Conservation (phyloP, 2,797 vertebrate genomes). For the Myiotriccus ornatus region DNA sequence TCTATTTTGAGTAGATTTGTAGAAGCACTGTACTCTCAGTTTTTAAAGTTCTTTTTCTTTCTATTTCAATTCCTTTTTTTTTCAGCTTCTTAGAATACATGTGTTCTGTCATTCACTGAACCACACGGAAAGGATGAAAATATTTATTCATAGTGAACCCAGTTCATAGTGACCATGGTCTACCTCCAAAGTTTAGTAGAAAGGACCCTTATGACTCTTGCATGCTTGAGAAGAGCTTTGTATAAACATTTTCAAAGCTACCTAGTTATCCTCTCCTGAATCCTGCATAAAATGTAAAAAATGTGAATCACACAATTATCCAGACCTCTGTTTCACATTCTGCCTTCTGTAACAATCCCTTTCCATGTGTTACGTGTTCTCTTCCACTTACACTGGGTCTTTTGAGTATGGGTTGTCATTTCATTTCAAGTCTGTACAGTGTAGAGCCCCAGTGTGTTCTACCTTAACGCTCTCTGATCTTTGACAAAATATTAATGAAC, state of each 20-base stretch:
- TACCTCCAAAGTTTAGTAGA: neutral
- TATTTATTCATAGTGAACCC: neutral
- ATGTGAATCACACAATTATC: neutral
- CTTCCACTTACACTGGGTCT: neutral
- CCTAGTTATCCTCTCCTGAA: neutral
- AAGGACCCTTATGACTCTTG: neutral
- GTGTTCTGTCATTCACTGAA: neutral
- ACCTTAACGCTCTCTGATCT: neutral
- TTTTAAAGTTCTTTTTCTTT: neutral
- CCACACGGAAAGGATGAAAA: neutral
- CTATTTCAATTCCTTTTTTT: neutral
- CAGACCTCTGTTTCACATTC: neutral
- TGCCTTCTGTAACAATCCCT: neutral
- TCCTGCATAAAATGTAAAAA: neutral
- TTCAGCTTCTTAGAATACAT: neutral
- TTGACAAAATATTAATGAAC: neutral
- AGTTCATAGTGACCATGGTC: neutral
- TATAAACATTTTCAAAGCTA: neutral
- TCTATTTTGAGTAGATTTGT: neutral
- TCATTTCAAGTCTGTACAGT: neutral
- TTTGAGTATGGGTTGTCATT: neutral
- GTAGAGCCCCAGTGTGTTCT: neutral
- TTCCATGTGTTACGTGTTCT: neutral
- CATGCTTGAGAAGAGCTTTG: neutral
- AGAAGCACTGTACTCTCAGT: neutral